phyloP scores from a whole-genome alignment of 2,797 vertebrate genomes.

The Eulemur mongoz region DNA sequence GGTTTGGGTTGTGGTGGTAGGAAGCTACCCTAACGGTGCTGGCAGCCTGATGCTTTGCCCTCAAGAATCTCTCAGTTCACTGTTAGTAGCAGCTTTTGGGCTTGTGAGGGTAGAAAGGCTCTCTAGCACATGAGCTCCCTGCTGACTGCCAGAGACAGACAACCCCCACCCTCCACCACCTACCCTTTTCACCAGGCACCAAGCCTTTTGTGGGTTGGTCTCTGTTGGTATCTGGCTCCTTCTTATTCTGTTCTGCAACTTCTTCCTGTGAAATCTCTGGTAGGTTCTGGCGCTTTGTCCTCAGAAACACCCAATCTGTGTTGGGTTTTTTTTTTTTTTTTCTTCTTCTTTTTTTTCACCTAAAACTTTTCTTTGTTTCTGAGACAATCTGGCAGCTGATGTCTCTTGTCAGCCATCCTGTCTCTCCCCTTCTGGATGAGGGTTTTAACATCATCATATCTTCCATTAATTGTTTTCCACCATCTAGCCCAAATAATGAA shows the following conservation, averaged over 20 bases:
- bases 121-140: neutral
- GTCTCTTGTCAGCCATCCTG: neutral
- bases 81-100: neutral
- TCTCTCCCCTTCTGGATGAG: too few relatives aligned
- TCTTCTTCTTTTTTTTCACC: neutral
- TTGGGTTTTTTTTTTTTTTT: neutral
- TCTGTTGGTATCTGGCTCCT: neutral
- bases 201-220: neutral
- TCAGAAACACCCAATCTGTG: neutral
- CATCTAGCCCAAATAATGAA: neutral
- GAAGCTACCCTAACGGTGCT: neutral
- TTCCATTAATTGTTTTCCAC: neutral
- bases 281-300: neutral
- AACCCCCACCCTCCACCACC: too few relatives aligned
- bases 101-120: too few relatives aligned
- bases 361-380: neutral
- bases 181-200: neutral
- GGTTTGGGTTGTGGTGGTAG: neutral
- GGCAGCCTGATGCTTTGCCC: neutral
- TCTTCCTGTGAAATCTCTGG: neutral
- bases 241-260: neutral
- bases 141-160: neutral
- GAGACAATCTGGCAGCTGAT: neutral
- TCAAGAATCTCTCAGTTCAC: neutral
- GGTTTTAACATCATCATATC: neutral